Evolutionary conservation across 2,113 vertebrate genomes (phyloP).

Genomic region (Cyanoramphus novaezelandiae): DNA sequence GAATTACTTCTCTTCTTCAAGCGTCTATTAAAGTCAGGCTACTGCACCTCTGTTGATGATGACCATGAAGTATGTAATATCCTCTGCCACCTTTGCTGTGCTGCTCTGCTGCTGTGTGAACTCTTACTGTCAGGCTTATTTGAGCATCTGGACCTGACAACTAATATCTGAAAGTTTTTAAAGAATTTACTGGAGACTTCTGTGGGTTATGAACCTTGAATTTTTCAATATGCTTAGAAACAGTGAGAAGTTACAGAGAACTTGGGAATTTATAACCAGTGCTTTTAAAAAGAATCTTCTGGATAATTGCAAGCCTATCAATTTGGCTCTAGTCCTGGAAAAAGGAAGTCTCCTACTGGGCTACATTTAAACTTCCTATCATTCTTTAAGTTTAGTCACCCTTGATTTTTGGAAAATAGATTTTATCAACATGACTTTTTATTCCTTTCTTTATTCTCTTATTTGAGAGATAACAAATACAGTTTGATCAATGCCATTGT

Average conservation of each 20-base stretch:
- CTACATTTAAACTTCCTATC: background rate
- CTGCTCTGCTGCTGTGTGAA: background rate
- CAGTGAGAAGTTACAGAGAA: background rate
- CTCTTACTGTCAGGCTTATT: background rate
- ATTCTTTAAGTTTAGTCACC: conserved; percentile 15
- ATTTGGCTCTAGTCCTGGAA: conserved; percentile 5
- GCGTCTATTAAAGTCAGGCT: background rate
- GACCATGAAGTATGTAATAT: background rate
- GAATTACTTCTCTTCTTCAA: background rate
- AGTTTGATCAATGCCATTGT: conserved; percentile 15
- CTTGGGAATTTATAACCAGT: background rate
- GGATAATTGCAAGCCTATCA: background rate
- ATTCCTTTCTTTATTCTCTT: conserved; percentile 30
- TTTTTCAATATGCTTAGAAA: conserved; percentile 16
- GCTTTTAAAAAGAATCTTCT: conserved; percentile 7
- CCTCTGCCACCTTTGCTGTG: background rate
- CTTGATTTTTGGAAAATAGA: background rate
- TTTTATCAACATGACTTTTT: conserved; percentile 35
- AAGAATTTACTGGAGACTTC: background rate
- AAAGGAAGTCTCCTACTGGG: background rate
- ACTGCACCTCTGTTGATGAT: background rate
- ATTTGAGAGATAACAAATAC: conserved; percentile 32
- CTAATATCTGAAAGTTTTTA: background rate
- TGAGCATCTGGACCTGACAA: background rate
- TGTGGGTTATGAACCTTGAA: background rate